Percentiles rank a stretch among this genome's conserved stretches.
phyloP scores from a whole-genome alignment of 2,888 invertebrate species.

The Sinopyrophorus schimmeli region DNA sequence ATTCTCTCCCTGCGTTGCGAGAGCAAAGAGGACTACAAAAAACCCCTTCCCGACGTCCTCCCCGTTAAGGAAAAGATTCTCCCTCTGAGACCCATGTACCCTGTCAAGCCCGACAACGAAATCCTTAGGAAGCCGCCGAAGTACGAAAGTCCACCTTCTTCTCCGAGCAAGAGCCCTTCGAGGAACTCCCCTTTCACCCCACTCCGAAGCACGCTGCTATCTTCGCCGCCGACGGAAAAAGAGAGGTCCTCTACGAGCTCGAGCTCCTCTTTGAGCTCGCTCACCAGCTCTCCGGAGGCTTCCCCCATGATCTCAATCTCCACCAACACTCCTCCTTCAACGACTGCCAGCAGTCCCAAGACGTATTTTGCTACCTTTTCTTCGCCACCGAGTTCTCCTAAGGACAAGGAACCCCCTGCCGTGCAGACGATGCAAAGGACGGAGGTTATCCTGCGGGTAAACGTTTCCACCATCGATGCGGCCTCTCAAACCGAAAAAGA shows the following conservation, averaged over 20 bases:
- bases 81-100: conserved; percentile 47
- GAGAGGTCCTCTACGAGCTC: conserved; percentile 6
- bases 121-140: conserved; percentile 42
- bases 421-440: conserved; percentile 65
- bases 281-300: too few species aligned
- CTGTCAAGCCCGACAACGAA: conserved; percentile 34
- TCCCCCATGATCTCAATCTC: conserved; percentile 46
- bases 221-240: conserved; percentile 35
- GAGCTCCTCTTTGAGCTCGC: conserved; percentile 30
- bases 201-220: conserved; percentile 44
- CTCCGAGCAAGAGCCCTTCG: conserved; percentile 47
- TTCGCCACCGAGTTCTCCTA: conserved; percentile 52
- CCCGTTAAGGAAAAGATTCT: conserved; percentile 60
- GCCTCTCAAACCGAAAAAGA: conserved; percentile 55
- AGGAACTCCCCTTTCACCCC: conserved; percentile 48
- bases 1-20: conserved; percentile 42
- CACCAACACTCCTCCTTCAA: conserved; percentile 41
- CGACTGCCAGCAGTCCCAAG: too few species aligned
- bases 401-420: conserved; percentile 51
- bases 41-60: conserved; percentile 59
- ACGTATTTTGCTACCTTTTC: conserved; percentile 24
- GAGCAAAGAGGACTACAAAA: conserved; percentile 46
- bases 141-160: conserved; percentile 45
- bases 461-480: conserved; percentile 65
- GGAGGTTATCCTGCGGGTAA: conserved; percentile 65